phyloP scores from a whole-genome alignment of 2,113 vertebrate species.

The Daboia siamensis region DNA sequence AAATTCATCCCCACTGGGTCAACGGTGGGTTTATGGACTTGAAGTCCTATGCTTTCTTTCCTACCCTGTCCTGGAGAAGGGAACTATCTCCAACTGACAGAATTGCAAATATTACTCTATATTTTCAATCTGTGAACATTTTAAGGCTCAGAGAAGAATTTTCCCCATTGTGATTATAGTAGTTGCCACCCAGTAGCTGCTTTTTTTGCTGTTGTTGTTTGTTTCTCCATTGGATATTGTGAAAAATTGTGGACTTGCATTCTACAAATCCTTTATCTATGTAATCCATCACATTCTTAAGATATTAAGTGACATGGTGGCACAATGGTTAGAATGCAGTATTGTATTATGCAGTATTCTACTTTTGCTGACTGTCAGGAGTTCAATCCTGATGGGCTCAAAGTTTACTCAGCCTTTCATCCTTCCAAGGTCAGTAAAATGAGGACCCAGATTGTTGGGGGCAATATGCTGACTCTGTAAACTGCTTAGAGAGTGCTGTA shows the following conservation, averaged over 20 bases:
- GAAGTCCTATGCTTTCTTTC: conserved; percentile 35
- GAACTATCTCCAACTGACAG: neutral
- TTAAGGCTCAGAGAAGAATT: neutral
- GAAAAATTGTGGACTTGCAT: neutral
- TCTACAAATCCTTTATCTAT: neutral
- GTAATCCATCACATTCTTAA: neutral
- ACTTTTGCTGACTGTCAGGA: no score
- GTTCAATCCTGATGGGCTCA: no score
- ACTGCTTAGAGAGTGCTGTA: no score
- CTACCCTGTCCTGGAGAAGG: neutral
- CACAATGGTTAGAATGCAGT: no score
- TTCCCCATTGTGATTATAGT: neutral
- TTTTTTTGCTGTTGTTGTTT: neutral
- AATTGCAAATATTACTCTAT: neutral
- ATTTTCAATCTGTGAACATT: neutral
- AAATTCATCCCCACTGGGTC: conserved; percentile 42
- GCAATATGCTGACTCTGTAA: no score
- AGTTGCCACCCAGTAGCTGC: neutral
- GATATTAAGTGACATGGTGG: no score
- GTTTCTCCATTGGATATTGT: neutral
- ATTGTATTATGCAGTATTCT: no score
- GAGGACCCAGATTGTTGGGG: no score
- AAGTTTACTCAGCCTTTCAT: no score
- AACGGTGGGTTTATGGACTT: conserved; percentile 35
- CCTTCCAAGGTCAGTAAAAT: no score